These are phyloP conservation scores for Drosophila asahinai DNA, from an alignment of 1,140 invertebrate genomes.

Conservation along the genomic window DNA sequence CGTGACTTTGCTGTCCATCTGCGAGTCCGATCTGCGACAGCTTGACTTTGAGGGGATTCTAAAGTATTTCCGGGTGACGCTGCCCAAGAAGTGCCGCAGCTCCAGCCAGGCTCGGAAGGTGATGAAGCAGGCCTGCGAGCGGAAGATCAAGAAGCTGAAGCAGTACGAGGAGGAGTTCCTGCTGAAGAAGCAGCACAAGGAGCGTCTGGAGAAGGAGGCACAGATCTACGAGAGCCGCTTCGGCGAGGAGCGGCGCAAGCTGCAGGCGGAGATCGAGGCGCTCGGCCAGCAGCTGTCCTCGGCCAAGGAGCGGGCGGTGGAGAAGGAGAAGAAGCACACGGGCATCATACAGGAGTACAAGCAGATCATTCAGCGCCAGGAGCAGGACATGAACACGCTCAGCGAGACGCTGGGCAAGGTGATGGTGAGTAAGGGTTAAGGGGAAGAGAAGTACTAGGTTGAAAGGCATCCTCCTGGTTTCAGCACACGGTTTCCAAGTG, in stretches of 20 bases:
- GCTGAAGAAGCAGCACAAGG: conserved; percentile 92
- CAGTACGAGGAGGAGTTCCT: conserved; percentile 98
- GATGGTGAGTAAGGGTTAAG: conserved; percentile 85
- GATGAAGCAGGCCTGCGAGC: conserved; percentile 94
- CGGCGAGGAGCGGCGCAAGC: conserved; percentile 92
- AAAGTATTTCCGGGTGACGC: conserved; percentile 96
- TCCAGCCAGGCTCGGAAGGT: conserved; percentile 95
- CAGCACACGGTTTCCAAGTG: conserved; percentile 87
- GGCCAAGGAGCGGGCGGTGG: conserved; percentile 90
- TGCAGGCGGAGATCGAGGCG: conserved; percentile 91
- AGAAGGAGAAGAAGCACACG: conserved; percentile 89
- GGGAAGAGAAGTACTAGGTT: neutral
- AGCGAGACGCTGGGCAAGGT: conserved; percentile 87
- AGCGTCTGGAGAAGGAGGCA: conserved; percentile 89
- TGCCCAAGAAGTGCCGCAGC: conserved; percentile 97
- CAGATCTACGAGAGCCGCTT: conserved; percentile 86
- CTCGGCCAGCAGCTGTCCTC: conserved; percentile 93
- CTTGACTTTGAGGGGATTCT: conserved; percentile 99
- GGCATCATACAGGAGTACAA: conserved; percentile 97
- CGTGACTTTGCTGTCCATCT: conserved; percentile 95
- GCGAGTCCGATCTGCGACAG: conserved; percentile 96
- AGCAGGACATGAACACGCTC: conserved; percentile 91
- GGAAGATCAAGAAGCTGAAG: conserved; percentile 97
- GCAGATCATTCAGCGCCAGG: conserved; percentile 94
- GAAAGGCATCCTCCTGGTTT: neutral